phyloP scores from a whole-genome alignment of 2,797 vertebrate genomes.

The Pterois miles region DNA sequence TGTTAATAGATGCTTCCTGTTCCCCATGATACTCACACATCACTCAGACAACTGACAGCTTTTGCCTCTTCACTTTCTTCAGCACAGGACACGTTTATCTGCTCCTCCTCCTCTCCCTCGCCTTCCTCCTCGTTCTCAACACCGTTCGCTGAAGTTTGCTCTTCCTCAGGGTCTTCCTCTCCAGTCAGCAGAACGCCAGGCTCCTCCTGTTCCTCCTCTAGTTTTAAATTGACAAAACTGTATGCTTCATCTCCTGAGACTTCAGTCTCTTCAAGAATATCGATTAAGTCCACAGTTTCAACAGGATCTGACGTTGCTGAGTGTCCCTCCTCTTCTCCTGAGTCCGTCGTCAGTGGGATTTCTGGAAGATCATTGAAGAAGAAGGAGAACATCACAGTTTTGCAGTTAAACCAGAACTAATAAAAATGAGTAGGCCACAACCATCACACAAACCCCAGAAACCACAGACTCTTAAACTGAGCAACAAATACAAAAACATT shows the following conservation, averaged over 20 bases:
- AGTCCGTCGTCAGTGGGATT: slow-evolving; percentile 8
- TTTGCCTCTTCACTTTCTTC: slow-evolving; percentile 40
- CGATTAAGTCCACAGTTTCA: slow-evolving; percentile 24
- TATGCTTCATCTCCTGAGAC: slow-evolving; percentile 13
- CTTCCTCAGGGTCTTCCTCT: slow-evolving; percentile 33
- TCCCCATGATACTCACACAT: slow-evolving; percentile 68
- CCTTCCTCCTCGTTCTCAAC: slow-evolving; percentile 11
- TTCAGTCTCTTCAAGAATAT: slow-evolving; percentile 7
- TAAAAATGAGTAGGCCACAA: not conserved
- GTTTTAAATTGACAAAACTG: slow-evolving; percentile 27
- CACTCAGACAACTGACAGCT: slow-evolving; percentile 1
- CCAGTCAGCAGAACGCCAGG: slow-evolving; percentile 35
- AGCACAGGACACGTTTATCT: not conserved
- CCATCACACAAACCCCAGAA: not conserved
- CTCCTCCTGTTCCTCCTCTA: slow-evolving; percentile 59
- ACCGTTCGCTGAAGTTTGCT: slow-evolving; percentile 6
- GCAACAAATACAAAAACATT: not conserved
- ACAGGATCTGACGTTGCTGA: not conserved
- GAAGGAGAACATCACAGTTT: not conserved
- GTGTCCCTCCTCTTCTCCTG: slow-evolving; percentile 29
- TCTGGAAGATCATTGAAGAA: slow-evolving; percentile 24
- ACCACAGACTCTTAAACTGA: not conserved
- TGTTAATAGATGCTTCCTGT: slow-evolving; percentile 43
- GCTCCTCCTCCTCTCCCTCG: slow-evolving; percentile 23
- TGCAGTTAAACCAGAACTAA: not conserved